These are phyloP conservation scores for Copidosoma aretas DNA, from an alignment of 2,888 invertebrate species.

Conservation along the genomic window DNA sequence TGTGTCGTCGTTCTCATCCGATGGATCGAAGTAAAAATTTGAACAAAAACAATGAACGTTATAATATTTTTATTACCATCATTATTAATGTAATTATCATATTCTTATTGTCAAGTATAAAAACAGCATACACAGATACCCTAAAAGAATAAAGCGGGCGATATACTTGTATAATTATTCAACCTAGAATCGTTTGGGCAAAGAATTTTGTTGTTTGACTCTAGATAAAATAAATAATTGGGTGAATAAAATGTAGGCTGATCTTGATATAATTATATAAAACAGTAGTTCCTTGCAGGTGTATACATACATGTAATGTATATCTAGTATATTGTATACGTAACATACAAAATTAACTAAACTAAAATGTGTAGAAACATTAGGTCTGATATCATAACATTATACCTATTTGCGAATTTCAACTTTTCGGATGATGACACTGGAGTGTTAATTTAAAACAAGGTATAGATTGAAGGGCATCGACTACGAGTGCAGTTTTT, in stretches of 20 bases:
- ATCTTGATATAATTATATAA: constrained; percentile 23
- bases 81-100: too few relatives aligned
- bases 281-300: constrained; percentile 29
- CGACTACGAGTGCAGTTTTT: too few relatives aligned
- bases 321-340: constrained; percentile 6
- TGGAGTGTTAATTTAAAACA: too few relatives aligned
- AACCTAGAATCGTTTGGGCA: too few relatives aligned
- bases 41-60: constrained; percentile 3
- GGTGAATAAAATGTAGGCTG: constrained; percentile 9
- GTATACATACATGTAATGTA: constrained; percentile 15
- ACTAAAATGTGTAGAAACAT: constrained; percentile 19
- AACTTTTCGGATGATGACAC: too few relatives aligned
- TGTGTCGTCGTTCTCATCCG: constrained; percentile 34
- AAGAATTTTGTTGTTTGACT: too few relatives aligned
- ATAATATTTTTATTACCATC: too few relatives aligned
- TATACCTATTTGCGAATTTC: too few relatives aligned
- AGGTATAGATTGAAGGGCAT: too few relatives aligned
- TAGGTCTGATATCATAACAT: constrained; percentile 15
- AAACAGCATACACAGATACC: constrained; percentile 1
- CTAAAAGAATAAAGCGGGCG: neutral
- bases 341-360: neutral
- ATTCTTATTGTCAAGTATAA: too few relatives aligned
- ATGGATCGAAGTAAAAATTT: constrained; percentile 27
- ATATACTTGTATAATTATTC: neutral
- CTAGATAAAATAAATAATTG: too few relatives aligned